These are phyloP conservation scores for Mantis religiosa DNA, from an alignment of 2,888 invertebrate genomes.

Conservation along the genomic window DNA sequence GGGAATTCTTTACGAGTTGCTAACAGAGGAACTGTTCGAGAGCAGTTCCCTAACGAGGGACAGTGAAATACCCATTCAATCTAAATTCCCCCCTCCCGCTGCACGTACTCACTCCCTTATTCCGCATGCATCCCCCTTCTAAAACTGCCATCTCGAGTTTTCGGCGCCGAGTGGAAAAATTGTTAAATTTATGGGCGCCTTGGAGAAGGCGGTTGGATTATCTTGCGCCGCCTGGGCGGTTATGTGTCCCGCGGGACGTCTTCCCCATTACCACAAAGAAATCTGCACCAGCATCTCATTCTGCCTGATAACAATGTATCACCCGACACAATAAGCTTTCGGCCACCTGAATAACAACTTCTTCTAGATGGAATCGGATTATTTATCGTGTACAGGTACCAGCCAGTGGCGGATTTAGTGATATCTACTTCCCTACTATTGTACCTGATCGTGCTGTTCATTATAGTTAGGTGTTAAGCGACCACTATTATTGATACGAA, in stretches of 20 bases:
- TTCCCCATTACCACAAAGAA: conserved; percentile 30
- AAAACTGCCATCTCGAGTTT: conserved; percentile 17
- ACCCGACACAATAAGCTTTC: not conserved
- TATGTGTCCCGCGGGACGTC: conserved; percentile 29
- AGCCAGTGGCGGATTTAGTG: not conserved
- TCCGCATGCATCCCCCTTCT: conserved; percentile 11
- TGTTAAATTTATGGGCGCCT: conserved; percentile 28
- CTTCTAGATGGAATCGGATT: not conserved
- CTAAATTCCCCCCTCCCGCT: not conserved
- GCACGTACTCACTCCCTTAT: conserved; percentile 22
- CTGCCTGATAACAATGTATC: conserved; percentile 4
- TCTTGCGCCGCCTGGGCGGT: conserved; percentile 26
- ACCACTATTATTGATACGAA: no score
- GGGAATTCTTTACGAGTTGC: not conserved
- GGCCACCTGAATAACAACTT: not conserved
- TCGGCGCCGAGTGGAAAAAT: conserved; percentile 29
- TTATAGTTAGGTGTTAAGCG: no score
- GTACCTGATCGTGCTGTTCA: no score
- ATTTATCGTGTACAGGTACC: not conserved
- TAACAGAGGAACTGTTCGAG: not conserved
- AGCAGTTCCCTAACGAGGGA: not conserved
- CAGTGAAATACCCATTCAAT: conserved; percentile 23
- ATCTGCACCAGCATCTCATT: conserved; percentile 16
- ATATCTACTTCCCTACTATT: no score
- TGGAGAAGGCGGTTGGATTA: conserved; percentile 25